These are phyloP conservation scores for Caenorhabditis sp. DNA, from an alignment of 2,888 invertebrate genomes.

Conservation along the genomic window DNA sequence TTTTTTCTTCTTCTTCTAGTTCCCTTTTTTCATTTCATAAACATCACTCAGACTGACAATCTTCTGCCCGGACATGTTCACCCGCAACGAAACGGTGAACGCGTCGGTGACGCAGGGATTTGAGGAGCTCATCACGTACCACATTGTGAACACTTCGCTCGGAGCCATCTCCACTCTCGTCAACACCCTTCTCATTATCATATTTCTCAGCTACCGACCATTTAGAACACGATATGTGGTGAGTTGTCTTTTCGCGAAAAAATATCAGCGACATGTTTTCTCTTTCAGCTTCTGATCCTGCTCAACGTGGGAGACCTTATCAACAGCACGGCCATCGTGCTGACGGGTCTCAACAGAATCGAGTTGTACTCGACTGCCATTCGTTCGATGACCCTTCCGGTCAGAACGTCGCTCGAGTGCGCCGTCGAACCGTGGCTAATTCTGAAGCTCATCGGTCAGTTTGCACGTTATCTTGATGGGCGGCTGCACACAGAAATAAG, in stretches of 20 bases:
- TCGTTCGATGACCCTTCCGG: slow-evolving; percentile 52
- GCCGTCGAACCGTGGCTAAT: slow-evolving; percentile 68
- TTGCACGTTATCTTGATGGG: background rate
- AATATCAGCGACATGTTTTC: background rate
- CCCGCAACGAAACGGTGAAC: slow-evolving; percentile 53
- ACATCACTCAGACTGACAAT: background rate
- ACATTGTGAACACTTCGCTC: slow-evolving; percentile 65
- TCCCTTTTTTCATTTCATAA: too few species aligned
- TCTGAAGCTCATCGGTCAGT: slow-evolving; percentile 66
- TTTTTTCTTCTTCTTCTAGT: background rate
- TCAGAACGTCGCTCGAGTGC: slow-evolving; percentile 65
- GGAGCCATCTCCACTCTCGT: slow-evolving; percentile 61
- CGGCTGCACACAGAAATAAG: too few species aligned
- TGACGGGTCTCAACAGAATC: slow-evolving; percentile 69
- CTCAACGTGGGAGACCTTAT: slow-evolving; percentile 67
- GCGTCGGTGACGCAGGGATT: slow-evolving; percentile 47
- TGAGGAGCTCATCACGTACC: slow-evolving; percentile 65
- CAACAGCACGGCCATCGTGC: slow-evolving; percentile 66
- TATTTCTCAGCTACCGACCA: slow-evolving; percentile 64
- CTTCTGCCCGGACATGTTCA: slow-evolving; percentile 40
- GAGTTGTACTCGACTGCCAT: slow-evolving; percentile 64
- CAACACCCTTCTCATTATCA: slow-evolving; percentile 58
- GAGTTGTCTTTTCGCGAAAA: slow-evolving; percentile 1
- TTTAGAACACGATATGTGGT: slow-evolving; percentile 69
- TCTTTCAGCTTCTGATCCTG: slow-evolving; percentile 65